phyloP scores from a whole-genome alignment of 2,888 invertebrate genomes.

The Malthinus seriepunctatus region DNA sequence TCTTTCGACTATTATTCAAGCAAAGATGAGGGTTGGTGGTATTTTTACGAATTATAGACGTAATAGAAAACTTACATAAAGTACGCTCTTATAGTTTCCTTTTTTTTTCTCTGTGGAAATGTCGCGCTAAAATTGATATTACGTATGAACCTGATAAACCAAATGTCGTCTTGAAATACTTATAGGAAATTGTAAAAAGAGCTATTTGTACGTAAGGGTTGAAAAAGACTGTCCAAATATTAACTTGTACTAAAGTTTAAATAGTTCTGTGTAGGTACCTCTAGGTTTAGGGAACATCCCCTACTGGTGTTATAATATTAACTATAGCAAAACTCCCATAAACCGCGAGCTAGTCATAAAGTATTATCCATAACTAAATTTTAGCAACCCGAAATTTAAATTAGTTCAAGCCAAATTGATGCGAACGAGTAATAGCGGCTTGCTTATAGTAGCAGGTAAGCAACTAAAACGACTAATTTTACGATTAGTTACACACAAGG shows the following conservation, averaged over 20 bases:
- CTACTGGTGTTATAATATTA: constrained; percentile 6
- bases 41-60: too few relatives aligned
- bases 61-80: too few relatives aligned
- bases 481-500: constrained; percentile 22
- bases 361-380: constrained; percentile 21
- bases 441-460: constrained; percentile 12
- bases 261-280: too few relatives aligned
- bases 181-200: not conserved
- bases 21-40: too few relatives aligned
- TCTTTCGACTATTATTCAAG: too few relatives aligned
- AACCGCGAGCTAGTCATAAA: constrained; percentile 14
- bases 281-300: not conserved
- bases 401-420: constrained; percentile 19
- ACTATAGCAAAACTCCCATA: constrained; percentile 9
- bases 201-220: too few relatives aligned
- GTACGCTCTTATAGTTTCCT: too few relatives aligned
- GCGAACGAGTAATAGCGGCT: constrained; percentile 13
- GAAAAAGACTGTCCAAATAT: not conserved
- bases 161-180: not conserved
- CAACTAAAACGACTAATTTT: constrained; percentile 21
- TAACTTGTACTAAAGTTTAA: too few relatives aligned
- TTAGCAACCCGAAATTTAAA: constrained; percentile 16
- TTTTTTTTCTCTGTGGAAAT: too few relatives aligned
- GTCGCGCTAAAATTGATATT: too few relatives aligned
- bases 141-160: too few relatives aligned